These are phyloP conservation scores for Fragum whitleyi DNA, from an alignment of 2,888 invertebrate genomes.

Conservation along the genomic window DNA sequence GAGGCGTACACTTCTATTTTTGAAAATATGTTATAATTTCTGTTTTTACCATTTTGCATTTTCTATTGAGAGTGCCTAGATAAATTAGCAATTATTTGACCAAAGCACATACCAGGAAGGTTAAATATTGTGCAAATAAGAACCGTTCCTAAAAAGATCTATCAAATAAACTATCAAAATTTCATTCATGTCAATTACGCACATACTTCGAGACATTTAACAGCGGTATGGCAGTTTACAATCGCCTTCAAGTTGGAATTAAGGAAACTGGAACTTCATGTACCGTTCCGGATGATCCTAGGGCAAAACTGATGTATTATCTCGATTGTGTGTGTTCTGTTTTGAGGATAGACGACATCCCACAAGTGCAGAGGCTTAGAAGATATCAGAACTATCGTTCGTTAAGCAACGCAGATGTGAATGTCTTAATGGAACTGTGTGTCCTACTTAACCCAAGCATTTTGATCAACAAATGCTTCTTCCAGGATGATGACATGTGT, in stretches of 20 bases:
- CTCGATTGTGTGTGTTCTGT: conserved; percentile 55
- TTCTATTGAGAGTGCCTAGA: too few species aligned
- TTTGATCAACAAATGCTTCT: conserved; percentile 54
- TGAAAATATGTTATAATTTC: too few species aligned
- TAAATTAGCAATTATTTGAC: too few species aligned
- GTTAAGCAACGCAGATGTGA: conserved; percentile 36
- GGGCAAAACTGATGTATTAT: conserved; percentile 62
- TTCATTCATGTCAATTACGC: too few species aligned
- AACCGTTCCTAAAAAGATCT: too few species aligned
- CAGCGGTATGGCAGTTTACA: conserved; percentile 39
- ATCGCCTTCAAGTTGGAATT: conserved; percentile 38
- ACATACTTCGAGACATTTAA: too few species aligned
- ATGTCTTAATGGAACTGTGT: conserved; percentile 47
- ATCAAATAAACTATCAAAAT: too few species aligned
- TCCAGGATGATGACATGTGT: conserved; percentile 54
- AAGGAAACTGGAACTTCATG: conserved; percentile 35
- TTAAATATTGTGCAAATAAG: too few species aligned
- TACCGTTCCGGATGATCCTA: conserved; percentile 46
- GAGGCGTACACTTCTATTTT: too few species aligned
- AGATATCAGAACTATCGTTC: conserved; percentile 43
- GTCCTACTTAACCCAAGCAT: conserved; percentile 49
- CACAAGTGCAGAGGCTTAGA: conserved; percentile 28
- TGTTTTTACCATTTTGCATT: too few species aligned
- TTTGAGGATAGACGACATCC: conserved; percentile 39
- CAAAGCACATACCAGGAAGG: too few species aligned